Conservation (phyloP, 64 coral and sea anemone species). For the Pocillopora damicornis region DNA sequence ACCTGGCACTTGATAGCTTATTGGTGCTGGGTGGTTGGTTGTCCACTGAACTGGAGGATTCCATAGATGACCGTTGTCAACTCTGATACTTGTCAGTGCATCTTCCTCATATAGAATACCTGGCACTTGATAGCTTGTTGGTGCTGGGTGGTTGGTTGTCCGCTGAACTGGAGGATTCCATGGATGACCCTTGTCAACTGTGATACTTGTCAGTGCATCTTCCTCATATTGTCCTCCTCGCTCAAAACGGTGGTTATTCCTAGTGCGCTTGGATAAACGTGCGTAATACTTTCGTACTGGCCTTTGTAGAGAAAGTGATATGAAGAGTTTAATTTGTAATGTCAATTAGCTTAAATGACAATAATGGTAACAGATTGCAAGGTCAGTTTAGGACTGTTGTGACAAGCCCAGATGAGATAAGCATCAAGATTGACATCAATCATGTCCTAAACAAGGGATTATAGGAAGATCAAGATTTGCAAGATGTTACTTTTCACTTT, state of each 20-base stretch:
- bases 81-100: background rate
- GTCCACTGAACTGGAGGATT: background rate
- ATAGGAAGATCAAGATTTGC: no score
- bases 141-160: background rate
- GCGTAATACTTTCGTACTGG: background rate
- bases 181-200: background rate
- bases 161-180: background rate
- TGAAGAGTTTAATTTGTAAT: no score
- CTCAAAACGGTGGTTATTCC: background rate
- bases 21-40: background rate
- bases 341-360: no score
- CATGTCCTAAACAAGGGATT: no score
- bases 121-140: background rate
- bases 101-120: background rate
- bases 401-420: no score
- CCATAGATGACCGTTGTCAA: background rate
- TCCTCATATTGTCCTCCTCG: background rate
- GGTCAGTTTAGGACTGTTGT: no score
- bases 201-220: background rate
- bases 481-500: no score
- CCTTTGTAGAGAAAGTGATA: background rate
- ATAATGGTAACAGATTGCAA: no score
- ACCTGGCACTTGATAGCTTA: background rate
- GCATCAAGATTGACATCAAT: no score
- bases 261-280: background rate